A percentile compares a stretch with the other conserved stretches of the same genome.
These are phyloP conservation scores for Nezara viridula DNA, from an alignment of 2,888 invertebrate genomes.

Conservation along the genomic window DNA sequence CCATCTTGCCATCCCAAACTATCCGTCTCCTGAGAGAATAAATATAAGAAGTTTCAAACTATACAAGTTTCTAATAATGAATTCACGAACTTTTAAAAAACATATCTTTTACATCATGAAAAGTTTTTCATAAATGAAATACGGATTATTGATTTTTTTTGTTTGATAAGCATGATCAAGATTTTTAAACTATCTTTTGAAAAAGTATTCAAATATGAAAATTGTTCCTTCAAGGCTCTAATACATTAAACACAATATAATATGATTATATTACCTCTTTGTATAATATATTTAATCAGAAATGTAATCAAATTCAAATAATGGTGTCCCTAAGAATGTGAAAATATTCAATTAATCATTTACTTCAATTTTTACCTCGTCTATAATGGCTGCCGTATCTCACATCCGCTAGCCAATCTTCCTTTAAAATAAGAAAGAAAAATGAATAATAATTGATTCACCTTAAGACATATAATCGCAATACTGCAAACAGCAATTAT, in stretches of 20 bases:
- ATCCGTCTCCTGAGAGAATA: background rate
- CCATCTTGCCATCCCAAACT: background rate
- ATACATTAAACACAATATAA: background rate
- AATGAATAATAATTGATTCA: background rate
- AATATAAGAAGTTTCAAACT: background rate
- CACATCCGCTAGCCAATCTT: background rate
- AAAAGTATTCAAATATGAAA: background rate
- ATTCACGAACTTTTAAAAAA: too few relatives aligned
- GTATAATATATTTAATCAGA: too few relatives aligned
- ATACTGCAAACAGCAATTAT: background rate
- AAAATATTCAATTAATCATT: background rate
- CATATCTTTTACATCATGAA: too few relatives aligned
- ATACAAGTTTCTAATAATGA: background rate
- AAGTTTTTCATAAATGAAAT: too few relatives aligned
- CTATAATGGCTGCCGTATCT: background rate
- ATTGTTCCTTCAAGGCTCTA: too few relatives aligned
- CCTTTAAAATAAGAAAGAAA: background rate
- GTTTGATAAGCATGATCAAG: background rate
- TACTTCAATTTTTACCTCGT: background rate
- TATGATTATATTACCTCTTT: too few relatives aligned
- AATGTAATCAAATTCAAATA: background rate
- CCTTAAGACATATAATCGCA: background rate
- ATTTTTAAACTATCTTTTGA: background rate
- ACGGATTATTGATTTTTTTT: too few relatives aligned
- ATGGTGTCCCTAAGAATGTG: background rate